Evolutionary conservation across 2,888 invertebrate genomes (phyloP).

Genomic region (Volucella bombylans): DNA sequence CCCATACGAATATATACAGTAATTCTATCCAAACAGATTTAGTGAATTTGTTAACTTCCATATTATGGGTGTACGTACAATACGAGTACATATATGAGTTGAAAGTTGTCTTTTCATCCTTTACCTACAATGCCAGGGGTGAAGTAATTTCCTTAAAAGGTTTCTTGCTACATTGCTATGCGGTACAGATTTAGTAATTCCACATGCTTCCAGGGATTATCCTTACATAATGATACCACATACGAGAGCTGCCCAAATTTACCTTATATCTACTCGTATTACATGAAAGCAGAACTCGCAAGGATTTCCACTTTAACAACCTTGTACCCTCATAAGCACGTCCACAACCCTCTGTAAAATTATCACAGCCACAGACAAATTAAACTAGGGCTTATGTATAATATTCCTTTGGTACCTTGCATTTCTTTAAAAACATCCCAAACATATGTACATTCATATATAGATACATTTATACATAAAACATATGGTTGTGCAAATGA

Average conservation of each 20-base stretch:
- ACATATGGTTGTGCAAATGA: no score
- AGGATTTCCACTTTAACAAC: slow-evolving; percentile 69
- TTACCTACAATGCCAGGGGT: slow-evolving; percentile 41
- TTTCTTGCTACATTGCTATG: slow-evolving; percentile 60
- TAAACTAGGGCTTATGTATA: slow-evolving; percentile 55
- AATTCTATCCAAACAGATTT: slow-evolving; percentile 5
- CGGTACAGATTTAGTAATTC: slow-evolving; percentile 63
- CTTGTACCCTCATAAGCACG: slow-evolving; percentile 67
- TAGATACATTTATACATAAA: no score
- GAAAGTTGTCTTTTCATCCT: slow-evolving; percentile 41
- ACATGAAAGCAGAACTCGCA: slow-evolving; percentile 58
- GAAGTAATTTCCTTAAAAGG: slow-evolving; percentile 72
- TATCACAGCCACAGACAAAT: slow-evolving; percentile 70
- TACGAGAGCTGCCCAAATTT: slow-evolving; percentile 58
- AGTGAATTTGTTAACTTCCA: slow-evolving; percentile 29
- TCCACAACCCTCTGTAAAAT: slow-evolving; percentile 66
- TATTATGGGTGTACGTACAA: slow-evolving; percentile 1
- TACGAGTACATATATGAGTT: not conserved
- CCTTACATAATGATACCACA: slow-evolving; percentile 66
- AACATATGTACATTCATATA: not conserved
- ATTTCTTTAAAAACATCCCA: slow-evolving; percentile 33
- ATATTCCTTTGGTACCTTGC: slow-evolving; percentile 41
- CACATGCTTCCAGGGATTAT: slow-evolving; percentile 59
- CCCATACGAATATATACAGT: not conserved
- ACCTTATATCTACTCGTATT: slow-evolving; percentile 27